Percentiles rank a stretch among this genome's conserved stretches.
Conservation (phyloP, 1,140 invertebrate genomes). For the Hycleus phaleratus region DNA sequence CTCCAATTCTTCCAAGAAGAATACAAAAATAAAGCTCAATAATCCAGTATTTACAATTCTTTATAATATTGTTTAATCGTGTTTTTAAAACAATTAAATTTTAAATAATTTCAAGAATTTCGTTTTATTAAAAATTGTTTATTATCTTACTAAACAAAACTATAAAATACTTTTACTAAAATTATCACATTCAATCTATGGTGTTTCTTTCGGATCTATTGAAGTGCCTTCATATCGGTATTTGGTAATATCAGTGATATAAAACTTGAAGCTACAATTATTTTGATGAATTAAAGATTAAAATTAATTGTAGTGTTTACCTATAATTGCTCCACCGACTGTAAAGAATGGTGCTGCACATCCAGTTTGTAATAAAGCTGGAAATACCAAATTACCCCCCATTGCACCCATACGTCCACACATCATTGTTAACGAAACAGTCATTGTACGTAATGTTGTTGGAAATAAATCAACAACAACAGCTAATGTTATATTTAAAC, state of each 20-base stretch:
- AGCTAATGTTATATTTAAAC: constrained; percentile 26
- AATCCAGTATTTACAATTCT: too few relatives aligned
- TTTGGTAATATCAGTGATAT: constrained; percentile 8
- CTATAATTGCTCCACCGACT: constrained; percentile 16
- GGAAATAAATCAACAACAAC: constrained; percentile 36
- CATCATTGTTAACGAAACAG: constrained; percentile 28
- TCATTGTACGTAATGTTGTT: constrained; percentile 34
- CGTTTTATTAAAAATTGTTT: too few relatives aligned
- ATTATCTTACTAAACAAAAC: too few relatives aligned
- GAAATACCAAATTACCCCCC: constrained; percentile 33
- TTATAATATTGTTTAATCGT: too few relatives aligned
- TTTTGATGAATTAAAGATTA: not conserved
- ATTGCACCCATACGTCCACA: constrained; percentile 28
- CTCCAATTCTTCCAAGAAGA: too few relatives aligned
- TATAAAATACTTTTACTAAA: too few relatives aligned
- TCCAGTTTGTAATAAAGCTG: constrained; percentile 26
- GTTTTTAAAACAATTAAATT: too few relatives aligned
- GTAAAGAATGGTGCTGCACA: constrained; percentile 33
- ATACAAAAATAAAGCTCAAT: too few relatives aligned
- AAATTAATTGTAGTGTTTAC: not conserved
- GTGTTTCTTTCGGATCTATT: too few relatives aligned
- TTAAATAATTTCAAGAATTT: too few relatives aligned
- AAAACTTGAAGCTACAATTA: constrained; percentile 14
- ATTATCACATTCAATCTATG: too few relatives aligned
- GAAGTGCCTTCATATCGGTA: constrained; percentile 19